Conservation (phyloP, 2,888 invertebrate species). For the Malacosoma neustria region DNA sequence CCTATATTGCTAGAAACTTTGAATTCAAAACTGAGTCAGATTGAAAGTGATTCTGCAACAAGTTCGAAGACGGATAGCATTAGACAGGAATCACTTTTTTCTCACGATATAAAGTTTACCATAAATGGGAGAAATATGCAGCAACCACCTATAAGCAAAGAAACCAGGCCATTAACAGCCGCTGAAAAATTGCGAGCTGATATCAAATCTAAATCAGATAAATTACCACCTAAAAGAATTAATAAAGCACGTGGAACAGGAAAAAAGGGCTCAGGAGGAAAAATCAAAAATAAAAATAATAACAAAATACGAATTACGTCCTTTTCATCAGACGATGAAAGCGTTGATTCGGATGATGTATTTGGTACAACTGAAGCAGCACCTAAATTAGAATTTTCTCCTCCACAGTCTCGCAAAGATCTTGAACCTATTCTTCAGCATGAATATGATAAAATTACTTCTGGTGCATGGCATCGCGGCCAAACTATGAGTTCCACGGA, state of each 20-base stretch:
- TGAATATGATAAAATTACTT: constrained; percentile 81
- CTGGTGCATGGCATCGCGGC: constrained; percentile 79
- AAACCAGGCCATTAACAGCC: constrained; percentile 56
- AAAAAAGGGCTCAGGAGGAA: constrained; percentile 70
- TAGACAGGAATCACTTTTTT: constrained; percentile 67
- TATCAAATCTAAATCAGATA: constrained; percentile 75
- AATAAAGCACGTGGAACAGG: constrained; percentile 77
- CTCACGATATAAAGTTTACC: constrained; percentile 71
- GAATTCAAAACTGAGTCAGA: constrained; percentile 83
- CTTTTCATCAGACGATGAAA: constrained; percentile 85
- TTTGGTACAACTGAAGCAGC: constrained; percentile 85
- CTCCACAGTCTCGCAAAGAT: constrained; percentile 84
- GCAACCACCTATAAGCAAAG: constrained; percentile 55
- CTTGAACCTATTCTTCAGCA: constrained; percentile 83
- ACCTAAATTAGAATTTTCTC: constrained; percentile 83
- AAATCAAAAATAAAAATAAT: constrained; percentile 76
- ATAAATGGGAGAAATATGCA: constrained; percentile 61
- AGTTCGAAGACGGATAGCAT: constrained; percentile 83
- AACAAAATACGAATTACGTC: constrained; percentile 84
- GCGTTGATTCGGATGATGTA: constrained; percentile 84
- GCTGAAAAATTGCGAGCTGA: constrained; percentile 68
- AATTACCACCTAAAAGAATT: constrained; percentile 77
- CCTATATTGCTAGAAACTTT: constrained; percentile 79
- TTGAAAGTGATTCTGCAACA: constrained; percentile 84
- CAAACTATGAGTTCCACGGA: constrained; percentile 87